These are phyloP conservation scores for Lutra lutra DNA, from an alignment of 2,797 vertebrate genomes.

Conservation along the genomic window DNA sequence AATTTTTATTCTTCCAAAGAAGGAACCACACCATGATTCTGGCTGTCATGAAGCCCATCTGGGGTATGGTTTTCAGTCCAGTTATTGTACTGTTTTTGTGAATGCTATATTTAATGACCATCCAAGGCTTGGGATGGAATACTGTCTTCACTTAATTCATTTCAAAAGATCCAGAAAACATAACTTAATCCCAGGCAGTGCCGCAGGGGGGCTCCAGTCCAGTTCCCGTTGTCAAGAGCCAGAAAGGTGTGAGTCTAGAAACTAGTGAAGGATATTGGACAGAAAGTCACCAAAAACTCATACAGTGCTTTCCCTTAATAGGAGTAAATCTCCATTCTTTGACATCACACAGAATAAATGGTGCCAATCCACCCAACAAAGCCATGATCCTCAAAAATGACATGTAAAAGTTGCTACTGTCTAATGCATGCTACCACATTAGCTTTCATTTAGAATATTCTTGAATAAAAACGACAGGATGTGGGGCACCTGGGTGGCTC, in stretches of 20 bases:
- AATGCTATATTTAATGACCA: not conserved
- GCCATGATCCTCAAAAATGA: not conserved
- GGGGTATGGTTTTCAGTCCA: not conserved
- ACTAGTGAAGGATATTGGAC: not conserved
- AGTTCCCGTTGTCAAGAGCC: not conserved
- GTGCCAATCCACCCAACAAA: not conserved
- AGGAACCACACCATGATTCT: not conserved
- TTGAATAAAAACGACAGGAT: not conserved
- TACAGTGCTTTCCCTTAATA: not conserved
- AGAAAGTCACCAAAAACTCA: not conserved
- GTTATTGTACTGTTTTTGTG: not conserved
- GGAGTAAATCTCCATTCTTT: not conserved
- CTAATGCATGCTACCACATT: accelerated
- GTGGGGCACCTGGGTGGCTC: not conserved
- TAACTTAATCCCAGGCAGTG: not conserved
- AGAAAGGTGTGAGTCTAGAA: not conserved
- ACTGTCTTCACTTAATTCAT: not conserved
- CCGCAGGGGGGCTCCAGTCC: not conserved
- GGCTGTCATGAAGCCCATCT: accelerated
- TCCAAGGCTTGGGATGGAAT: not conserved
- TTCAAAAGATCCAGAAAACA: not conserved
- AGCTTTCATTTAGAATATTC: not conserved
- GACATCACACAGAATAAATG: not conserved
- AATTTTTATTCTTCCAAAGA: conserved; percentile 14
- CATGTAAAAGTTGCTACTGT: too few species aligned